Evolutionary conservation across 2,797 vertebrate species (phyloP).

Genomic region (Hephaestus fuliginosus): DNA sequence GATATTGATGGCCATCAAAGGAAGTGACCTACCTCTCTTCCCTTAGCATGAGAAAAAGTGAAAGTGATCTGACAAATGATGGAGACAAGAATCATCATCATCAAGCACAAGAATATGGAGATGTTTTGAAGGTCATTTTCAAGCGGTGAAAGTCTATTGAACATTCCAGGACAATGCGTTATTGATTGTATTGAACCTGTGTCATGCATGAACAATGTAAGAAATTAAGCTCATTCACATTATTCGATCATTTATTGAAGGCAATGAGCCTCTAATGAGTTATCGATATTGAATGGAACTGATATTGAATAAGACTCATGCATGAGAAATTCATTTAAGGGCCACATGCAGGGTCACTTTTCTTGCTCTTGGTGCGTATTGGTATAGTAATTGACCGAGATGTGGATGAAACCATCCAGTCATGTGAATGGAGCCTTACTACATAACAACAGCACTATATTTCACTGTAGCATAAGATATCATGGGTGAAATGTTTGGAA

Average conservation of each 20-base stretch:
- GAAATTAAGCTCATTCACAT: constrained; percentile 46
- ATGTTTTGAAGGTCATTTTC: constrained; percentile 55
- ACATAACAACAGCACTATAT: constrained; percentile 9
- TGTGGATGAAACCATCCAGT: constrained; percentile 25
- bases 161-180: constrained; percentile 56
- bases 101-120: constrained; percentile 8
- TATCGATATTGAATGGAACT: constrained; percentile 59
- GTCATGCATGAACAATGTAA: constrained; percentile 64
- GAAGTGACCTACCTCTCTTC: not conserved
- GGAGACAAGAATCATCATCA: constrained; percentile 2
- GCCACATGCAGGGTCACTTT: not conserved
- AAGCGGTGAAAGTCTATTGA: constrained; percentile 5
- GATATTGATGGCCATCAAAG: constrained; percentile 17
- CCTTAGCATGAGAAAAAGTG: not conserved
- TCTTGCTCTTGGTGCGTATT: constrained; percentile 5
- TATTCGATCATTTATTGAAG: constrained; percentile 57
- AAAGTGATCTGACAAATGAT: not conserved
- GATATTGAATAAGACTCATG: constrained; percentile 59
- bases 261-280: constrained; percentile 55
- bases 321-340: constrained; percentile 53
- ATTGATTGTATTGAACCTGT: constrained; percentile 61
- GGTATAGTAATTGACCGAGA: constrained; percentile 34
- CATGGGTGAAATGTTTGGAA: constrained; percentile 30
- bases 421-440: constrained; percentile 9
- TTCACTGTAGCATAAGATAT: constrained; percentile 8